These are phyloP conservation scores for Maccullochella peelii DNA, from an alignment of 2,113 vertebrate genomes.

Conservation along the genomic window DNA sequence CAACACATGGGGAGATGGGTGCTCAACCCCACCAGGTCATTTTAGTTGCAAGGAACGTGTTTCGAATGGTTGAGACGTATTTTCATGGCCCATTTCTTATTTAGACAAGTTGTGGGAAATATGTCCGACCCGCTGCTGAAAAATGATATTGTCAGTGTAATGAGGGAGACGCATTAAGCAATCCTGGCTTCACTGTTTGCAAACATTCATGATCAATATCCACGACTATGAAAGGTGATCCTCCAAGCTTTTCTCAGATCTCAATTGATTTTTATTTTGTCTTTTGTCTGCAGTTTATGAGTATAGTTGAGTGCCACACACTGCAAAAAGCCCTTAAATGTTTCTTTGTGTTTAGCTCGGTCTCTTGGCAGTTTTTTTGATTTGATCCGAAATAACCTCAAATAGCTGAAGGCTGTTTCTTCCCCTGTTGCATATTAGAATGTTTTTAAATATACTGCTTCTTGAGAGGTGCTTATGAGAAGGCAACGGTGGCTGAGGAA, in stretches of 20 bases:
- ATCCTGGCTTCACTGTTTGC: conserved; percentile 68
- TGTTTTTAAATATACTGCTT: conserved; percentile 27
- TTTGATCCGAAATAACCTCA: conserved; percentile 45
- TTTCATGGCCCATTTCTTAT: conserved; percentile 61
- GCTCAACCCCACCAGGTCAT: conserved; percentile 42
- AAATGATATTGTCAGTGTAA: conserved; percentile 62
- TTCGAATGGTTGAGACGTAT: conserved; percentile 36
- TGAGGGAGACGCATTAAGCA: conserved; percentile 49
- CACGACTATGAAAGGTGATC: conserved; percentile 62
- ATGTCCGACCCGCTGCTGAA: conserved; percentile 38
- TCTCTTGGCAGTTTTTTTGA: conserved; percentile 22
- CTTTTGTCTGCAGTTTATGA: conserved; percentile 46
- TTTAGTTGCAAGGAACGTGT: conserved; percentile 22
- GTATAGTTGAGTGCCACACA: background rate
- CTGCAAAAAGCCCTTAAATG: background rate
- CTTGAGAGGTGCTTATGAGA: conserved; percentile 26
- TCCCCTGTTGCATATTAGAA: conserved; percentile 15
- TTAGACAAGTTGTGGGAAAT: conserved; percentile 50
- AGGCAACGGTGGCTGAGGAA: conserved; percentile 4
- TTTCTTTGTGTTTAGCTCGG: background rate
- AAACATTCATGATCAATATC: conserved; percentile 76
- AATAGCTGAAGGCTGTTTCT: conserved; percentile 33
- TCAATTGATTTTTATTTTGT: conserved; percentile 63
- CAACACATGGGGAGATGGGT: conserved; percentile 40
- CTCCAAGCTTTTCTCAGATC: conserved; percentile 50